Base-by-base conservation (phyloP, 2,888 invertebrate species). In the Eucera pruinosa region DNA sequence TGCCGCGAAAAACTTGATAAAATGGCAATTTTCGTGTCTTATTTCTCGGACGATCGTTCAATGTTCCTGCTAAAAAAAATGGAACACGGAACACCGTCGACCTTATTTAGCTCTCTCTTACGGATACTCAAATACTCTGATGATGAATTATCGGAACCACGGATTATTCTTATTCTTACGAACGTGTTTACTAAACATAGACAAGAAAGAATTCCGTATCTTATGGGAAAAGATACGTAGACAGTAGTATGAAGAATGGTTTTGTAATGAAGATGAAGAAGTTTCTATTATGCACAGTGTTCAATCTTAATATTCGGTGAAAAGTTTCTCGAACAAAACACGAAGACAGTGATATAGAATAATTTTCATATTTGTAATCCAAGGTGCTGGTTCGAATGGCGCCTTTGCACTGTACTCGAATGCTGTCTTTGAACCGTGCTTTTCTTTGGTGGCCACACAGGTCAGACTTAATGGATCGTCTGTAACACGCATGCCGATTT, bases 11-110 rank as follows among this genome's bases (percentile, higher is more conserved):
- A 66, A 68, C 54, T 65, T 69, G 72, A 81, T 72, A 72, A 81
- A 77, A 73, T 64, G 72, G 84, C 78, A 73, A 83, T 83, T 81
- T 50, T 54, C 71, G 48, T 67, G 67, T 67, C 76, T 67, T 76
- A 67, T 76, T 76, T 61, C 76, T 39, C 27, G 11, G 47, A 23
- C 62, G 54, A 77, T 77, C 78, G 69, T 77, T 77, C 75, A 75
- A 75, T 39, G 75, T 64, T 74, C 64, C n/a, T 48, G 48, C 47
- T 68, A 57, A 68, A 48, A n/a, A n/a, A 71, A 74, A 64, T 55
- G 48, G 45, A 47, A 48, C 54, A 15, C 25, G 25, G 39, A 23
- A 45, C 11, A 6, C 7, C 25, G n/a, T 2, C 11, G 39, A 48
- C 18, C 68, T 55, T 30, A 18, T 48, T 48, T 18, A 13, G 23